Base-by-base conservation (phyloP, 1,140 invertebrate species). In the Ceratoteleas bidentatus region DNA sequence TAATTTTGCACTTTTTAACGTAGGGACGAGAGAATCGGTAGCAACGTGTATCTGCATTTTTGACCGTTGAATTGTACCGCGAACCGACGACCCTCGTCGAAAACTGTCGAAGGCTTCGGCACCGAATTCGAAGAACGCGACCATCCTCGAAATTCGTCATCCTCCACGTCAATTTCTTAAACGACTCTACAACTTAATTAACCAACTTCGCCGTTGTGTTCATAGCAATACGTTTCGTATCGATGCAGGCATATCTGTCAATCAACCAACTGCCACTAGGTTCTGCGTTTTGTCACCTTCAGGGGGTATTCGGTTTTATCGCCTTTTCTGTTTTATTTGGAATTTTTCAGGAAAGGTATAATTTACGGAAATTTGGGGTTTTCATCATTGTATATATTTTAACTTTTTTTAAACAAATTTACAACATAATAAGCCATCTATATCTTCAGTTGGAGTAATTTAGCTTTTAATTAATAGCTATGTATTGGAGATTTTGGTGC, bases 181-280 rank as follows among this genome's bases (percentile, higher is more conserved):
- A 64, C 49, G 62, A 60, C 38, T 52, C 32, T 24, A 58, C 65
- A 72, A 49, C 11, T 49, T 24, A 66, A 53, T 78, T 72, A 11
- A 62, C 15, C 13, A 49, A 56, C 32, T 66, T 68, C 38, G 52
- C 76, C 69, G 57, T 73, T 80, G 77, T 73, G 64, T 73, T 74
- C 68, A 79, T 61, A 79, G 33, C 24, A 33, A 45, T 6, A 57
- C 32, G 8, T 66, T 60, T 60, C 32, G 11, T 58, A 61, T 14
- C 50, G 49, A 7, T 60, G 40, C 10, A 52, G 6, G 24, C 38
- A 7, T 57, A 32, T 14, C 56, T 76, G 32, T 60, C 33, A 56
- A 56, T 43, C 24, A 15, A 54, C 60, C 52, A 72, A 78, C 66
- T 72, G 66, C 75, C 61, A 73, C 68, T 79, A 72, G 49, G 14